Conservation (phyloP, 2,113 vertebrate species). For the Tragelaphus scriptus region DNA sequence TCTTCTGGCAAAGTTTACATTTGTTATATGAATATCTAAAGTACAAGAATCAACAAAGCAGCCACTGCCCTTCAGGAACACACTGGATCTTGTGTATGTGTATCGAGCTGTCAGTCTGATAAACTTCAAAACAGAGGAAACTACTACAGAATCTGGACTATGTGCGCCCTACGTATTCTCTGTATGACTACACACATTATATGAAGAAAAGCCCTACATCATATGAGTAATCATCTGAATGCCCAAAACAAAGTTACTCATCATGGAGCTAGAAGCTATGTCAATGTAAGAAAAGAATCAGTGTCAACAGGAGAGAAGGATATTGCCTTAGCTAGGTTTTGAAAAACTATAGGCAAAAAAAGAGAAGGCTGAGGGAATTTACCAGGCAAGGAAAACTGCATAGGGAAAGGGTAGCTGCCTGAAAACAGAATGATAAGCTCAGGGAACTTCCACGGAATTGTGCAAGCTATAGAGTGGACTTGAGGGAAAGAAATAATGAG, state of each 20-base stretch:
- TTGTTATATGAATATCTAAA: background rate
- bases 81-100: rapidly evolving
- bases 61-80: background rate
- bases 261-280: background rate
- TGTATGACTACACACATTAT: background rate
- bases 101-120: background rate
- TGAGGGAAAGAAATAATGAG: background rate
- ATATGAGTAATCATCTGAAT: background rate
- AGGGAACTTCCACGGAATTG: background rate
- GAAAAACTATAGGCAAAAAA: background rate
- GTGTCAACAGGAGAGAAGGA: background rate
- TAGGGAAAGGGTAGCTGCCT: background rate
- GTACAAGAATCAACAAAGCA: background rate
- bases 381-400: background rate
- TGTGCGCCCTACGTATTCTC: background rate
- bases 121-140: background rate
- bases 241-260: background rate
- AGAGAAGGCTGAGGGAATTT: background rate
- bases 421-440: background rate
- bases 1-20: background rate
- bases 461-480: background rate
- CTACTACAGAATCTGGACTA: background rate
- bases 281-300: background rate
- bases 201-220: background rate
- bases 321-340: background rate